Conservation (phyloP, 1,140 invertebrate genomes). For the Danaus melanippus region DNA sequence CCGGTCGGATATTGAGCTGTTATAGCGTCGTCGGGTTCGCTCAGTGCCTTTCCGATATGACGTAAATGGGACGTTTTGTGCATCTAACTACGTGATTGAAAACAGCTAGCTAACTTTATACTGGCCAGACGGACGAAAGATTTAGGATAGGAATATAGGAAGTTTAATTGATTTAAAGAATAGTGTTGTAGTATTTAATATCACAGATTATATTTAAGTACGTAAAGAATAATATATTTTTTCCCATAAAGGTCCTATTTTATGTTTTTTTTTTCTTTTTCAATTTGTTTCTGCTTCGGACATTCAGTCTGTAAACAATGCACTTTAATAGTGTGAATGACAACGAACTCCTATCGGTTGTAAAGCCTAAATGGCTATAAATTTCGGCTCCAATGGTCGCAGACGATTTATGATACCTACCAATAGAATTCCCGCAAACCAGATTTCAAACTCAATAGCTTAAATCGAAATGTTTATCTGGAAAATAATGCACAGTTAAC, state of each 20-base stretch:
- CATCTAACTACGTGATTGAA: slow-evolving; percentile 12
- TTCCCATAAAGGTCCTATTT: too few relatives aligned
- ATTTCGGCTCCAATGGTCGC: slow-evolving; percentile 33
- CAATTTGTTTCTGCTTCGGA: too few relatives aligned
- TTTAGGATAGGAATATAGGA: too few relatives aligned
- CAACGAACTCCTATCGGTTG: slow-evolving; percentile 10
- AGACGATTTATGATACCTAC: slow-evolving; percentile 44
- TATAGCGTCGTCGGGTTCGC: slow-evolving; percentile 38
- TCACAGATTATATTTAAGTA: too few relatives aligned
- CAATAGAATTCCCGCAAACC: not conserved
- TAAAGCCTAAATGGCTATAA: slow-evolving; percentile 40
- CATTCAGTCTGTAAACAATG: slow-evolving; percentile 15
- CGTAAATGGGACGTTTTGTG: slow-evolving; percentile 51
- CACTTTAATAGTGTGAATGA: slow-evolving; percentile 19
- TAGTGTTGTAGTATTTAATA: too few relatives aligned
- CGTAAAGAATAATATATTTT: too few relatives aligned
- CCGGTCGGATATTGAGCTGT: slow-evolving; percentile 62
- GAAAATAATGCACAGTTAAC: slow-evolving; percentile 10
- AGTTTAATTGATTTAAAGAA: too few relatives aligned
- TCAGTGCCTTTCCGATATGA: slow-evolving; percentile 66
- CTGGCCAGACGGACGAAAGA: too few relatives aligned
- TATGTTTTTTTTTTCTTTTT: too few relatives aligned
- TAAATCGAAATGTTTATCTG: slow-evolving; percentile 12
- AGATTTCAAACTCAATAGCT: too few relatives aligned
- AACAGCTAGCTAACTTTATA: too few relatives aligned